These are phyloP conservation scores for Apis mellifera DNA, from an alignment of 1,140 invertebrate genomes.

Conservation along the genomic window Amel_HAv3.1 CM009941.2:16227501-16228000, in stretches of 20 bases:
- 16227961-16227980: too few relatives aligned
- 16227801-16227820: not conserved
- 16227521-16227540: not conserved
- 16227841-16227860: not conserved
- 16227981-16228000: too few relatives aligned
- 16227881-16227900: not conserved
- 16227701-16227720: not conserved
- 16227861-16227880: not conserved
- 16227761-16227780: constrained; percentile 16
- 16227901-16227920: too few relatives aligned
- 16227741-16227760: constrained; percentile 41
- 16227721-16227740: not conserved
- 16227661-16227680: too few relatives aligned
- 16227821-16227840: not conserved
- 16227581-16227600: not conserved
- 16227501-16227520: not conserved
- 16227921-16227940: too few relatives aligned
- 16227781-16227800: constrained; percentile 42
- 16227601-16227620: not conserved
- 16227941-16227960: too few relatives aligned
- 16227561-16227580: not conserved
- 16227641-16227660: too few relatives aligned
- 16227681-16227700: not conserved
- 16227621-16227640: constrained; percentile 3
- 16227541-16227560: not conserved